These are phyloP conservation scores for Procambarus virginalis DNA, from an alignment of 1,140 invertebrate genomes.

Conservation along the genomic window DNA sequence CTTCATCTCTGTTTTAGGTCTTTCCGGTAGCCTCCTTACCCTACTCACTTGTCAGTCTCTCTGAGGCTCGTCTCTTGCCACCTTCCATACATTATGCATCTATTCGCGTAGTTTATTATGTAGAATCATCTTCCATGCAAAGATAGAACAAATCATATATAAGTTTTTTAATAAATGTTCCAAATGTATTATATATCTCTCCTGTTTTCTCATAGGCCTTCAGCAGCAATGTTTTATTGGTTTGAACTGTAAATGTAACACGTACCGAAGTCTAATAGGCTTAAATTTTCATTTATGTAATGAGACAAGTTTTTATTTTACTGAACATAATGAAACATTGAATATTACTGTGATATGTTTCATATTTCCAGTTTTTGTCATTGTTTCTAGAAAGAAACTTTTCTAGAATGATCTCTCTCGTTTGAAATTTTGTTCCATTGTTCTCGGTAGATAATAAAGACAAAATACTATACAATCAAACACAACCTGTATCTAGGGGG, in stretches of 20 bases:
- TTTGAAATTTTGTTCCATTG: not conserved
- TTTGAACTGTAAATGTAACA: not conserved
- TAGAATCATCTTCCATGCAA: not conserved
- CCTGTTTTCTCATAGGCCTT: not conserved
- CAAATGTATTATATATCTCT: not conserved
- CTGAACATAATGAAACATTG: too few relatives aligned
- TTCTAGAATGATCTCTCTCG: not conserved
- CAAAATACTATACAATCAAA: constrained; percentile 43
- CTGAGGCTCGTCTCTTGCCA: not conserved
- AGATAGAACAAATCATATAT: not conserved
- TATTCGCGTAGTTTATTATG: not conserved
- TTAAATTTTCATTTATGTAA: too few relatives aligned
- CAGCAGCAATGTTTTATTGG: not conserved
- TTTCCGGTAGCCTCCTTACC: not conserved
- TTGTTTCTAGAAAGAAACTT: not conserved
- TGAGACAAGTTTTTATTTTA: too few relatives aligned
- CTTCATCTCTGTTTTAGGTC: not conserved
- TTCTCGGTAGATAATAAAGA: constrained; percentile 10
- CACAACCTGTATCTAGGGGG: constrained; percentile 19
- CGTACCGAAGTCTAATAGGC: too few relatives aligned
- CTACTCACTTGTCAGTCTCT: not conserved
- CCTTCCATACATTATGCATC: not conserved
- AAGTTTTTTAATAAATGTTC: not conserved
- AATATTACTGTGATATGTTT: not conserved
- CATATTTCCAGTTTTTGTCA: not conserved